A percentile compares a stretch with the other conserved stretches of the same genome.
Evolutionary conservation across 2,797 vertebrate genomes (phyloP).

Genomic region (Onychomys arenicola): DNA sequence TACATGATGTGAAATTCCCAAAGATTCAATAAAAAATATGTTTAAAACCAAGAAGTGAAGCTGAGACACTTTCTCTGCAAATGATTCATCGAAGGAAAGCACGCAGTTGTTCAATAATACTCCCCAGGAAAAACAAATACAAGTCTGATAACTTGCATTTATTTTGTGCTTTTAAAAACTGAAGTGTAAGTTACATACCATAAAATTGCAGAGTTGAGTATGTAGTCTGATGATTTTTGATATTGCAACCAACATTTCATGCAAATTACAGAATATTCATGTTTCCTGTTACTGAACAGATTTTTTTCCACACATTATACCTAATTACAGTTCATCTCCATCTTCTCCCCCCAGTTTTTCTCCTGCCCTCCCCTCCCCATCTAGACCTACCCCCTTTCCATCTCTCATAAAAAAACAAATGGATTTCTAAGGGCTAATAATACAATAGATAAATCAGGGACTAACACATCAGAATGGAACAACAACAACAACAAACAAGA

Average conservation of each 20-base stretch:
- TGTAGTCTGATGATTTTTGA: conserved; percentile 2
- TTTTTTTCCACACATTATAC: not conserved
- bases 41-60: not conserved
- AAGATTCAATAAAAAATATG: not conserved
- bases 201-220: not conserved
- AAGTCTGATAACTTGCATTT: conserved; percentile 13
- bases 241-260: not conserved
- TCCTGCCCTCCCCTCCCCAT: not conserved
- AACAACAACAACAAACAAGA: not conserved
- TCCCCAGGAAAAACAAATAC: not conserved
- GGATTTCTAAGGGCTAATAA: not conserved
- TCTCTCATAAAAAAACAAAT: not conserved
- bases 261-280: conserved; percentile 24
- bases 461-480: not conserved
- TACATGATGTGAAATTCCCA: not conserved
- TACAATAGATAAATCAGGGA: not conserved
- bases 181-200: not conserved
- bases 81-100: not conserved
- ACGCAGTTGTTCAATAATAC: not conserved
- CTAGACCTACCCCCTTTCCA: not conserved
- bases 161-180: conserved; percentile 24
- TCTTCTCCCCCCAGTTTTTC: not conserved
- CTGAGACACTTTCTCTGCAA: conserved; percentile 11
- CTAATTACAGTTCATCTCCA: not conserved
- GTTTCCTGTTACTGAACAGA: not conserved